Conservation (phyloP, 2,888 invertebrate species). For the Drosophila infuscata region DNA sequence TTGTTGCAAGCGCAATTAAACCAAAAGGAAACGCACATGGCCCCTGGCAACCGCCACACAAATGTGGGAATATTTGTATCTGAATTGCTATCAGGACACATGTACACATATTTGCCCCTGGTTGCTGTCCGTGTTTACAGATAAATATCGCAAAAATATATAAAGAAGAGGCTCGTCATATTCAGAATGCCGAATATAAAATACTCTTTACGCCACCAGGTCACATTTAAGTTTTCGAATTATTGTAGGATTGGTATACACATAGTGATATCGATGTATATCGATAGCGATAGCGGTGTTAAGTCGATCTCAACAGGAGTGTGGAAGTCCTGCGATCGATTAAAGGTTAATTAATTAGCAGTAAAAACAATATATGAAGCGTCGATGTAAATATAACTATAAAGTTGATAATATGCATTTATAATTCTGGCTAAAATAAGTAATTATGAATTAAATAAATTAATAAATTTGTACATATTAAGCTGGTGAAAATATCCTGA, state of each 20-base stretch:
- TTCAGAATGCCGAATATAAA: background rate
- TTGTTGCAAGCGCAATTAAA: slow-evolving; percentile 72
- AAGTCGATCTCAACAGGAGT: background rate
- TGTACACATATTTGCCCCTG: slow-evolving; percentile 20
- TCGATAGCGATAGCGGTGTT: background rate
- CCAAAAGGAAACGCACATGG: slow-evolving; percentile 60
- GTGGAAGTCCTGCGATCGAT: background rate
- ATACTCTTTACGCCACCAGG: background rate
- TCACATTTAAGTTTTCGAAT: too few species aligned
- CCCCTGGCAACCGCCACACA: slow-evolving; percentile 26
- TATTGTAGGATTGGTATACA: background rate
- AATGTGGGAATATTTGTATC: slow-evolving; percentile 45
- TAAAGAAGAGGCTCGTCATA: background rate
- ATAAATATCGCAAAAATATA: slow-evolving; percentile 41
- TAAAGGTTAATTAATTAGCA: background rate
- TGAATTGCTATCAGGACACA: slow-evolving; percentile 9
- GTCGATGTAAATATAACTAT: background rate
- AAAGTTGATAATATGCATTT: background rate
- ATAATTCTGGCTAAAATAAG: background rate
- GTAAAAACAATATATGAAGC: background rate
- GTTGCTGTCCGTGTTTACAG: slow-evolving; percentile 52
- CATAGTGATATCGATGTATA: background rate
- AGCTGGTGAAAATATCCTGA: background rate
- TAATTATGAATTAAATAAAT: background rate
- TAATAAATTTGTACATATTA: background rate